Evolutionary conservation across 2,113 vertebrate species (phyloP).

Genomic region (Pluvialis apricaria): DNA sequence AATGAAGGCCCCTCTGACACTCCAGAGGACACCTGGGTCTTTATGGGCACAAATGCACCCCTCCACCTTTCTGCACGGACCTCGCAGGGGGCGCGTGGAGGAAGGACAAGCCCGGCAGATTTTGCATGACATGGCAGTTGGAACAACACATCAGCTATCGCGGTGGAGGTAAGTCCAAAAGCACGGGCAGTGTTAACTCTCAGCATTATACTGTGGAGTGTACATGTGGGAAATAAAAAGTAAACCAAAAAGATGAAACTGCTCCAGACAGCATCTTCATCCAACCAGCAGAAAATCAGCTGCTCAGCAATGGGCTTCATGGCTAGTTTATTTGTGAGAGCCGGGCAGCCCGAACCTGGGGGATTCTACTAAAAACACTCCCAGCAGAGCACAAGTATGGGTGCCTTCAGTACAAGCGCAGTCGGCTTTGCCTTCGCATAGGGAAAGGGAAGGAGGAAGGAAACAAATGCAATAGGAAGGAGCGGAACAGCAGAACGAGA

Average conservation of each 20-base stretch:
- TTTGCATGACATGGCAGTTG: neutral
- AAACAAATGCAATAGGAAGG: neutral
- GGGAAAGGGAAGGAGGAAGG: neutral
- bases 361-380: neutral
- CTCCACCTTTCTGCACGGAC: neutral
- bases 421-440: neutral
- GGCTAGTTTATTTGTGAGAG: neutral
- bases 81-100: accelerated
- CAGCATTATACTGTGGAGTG: neutral
- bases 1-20: neutral
- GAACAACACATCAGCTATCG: neutral
- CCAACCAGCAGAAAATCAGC: neutral
- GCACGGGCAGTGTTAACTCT: neutral
- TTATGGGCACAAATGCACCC: neutral
- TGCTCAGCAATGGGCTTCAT: neutral
- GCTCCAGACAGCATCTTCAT: constrained; percentile 13
- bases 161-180: neutral
- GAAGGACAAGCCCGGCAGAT: neutral
- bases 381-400: accelerated
- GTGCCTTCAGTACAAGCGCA: neutral
- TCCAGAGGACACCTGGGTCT: neutral
- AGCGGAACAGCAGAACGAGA: neutral
- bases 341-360: neutral
- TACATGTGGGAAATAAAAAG: neutral
- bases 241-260: neutral